Conservation (phyloP, 2,888 invertebrate species). For the Flabesymbios commensalis region DNA sequence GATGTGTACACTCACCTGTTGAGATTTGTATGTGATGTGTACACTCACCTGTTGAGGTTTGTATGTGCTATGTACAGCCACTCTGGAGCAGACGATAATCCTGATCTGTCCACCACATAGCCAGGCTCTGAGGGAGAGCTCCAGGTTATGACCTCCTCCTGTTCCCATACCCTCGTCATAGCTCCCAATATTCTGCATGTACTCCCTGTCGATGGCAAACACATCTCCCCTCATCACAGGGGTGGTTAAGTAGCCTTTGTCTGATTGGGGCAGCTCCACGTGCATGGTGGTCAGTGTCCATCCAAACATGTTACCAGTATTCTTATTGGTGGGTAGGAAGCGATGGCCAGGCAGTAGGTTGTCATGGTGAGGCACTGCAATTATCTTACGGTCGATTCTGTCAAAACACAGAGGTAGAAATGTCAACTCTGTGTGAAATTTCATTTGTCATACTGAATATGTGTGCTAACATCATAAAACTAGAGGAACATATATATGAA, state of each 20-base stretch:
- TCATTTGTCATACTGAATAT: too few relatives aligned
- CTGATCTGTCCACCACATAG: slow-evolving; percentile 34
- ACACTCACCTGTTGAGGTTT: slow-evolving; percentile 19
- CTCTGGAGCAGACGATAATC: slow-evolving; percentile 33
- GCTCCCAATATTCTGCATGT: slow-evolving; percentile 27
- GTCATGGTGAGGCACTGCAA: slow-evolving; percentile 34
- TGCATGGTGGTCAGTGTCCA: slow-evolving; percentile 31
- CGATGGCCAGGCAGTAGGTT: slow-evolving; percentile 27
- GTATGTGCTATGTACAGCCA: slow-evolving; percentile 32
- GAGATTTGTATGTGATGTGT: too few relatives aligned
- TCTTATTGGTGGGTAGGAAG: slow-evolving; percentile 28
- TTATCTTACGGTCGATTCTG: neutral
- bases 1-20: too few relatives aligned
- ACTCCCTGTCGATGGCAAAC: slow-evolving; percentile 32
- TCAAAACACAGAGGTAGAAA: too few relatives aligned
- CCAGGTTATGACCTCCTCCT: slow-evolving; percentile 31
- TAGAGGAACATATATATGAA: too few relatives aligned
- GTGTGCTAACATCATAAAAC: too few relatives aligned
- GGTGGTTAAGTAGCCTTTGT: slow-evolving; percentile 1
- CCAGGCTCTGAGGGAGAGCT: slow-evolving; percentile 37
- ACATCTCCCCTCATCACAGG: slow-evolving; percentile 36
- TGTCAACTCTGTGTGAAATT: too few relatives aligned
- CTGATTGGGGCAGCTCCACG: slow-evolving; percentile 15
- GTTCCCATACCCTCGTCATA: slow-evolving; percentile 29
- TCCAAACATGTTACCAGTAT: slow-evolving; percentile 20